phyloP scores from a whole-genome alignment of 92 coral and sea anemone species.

The Pocillopora grandis region DNA sequence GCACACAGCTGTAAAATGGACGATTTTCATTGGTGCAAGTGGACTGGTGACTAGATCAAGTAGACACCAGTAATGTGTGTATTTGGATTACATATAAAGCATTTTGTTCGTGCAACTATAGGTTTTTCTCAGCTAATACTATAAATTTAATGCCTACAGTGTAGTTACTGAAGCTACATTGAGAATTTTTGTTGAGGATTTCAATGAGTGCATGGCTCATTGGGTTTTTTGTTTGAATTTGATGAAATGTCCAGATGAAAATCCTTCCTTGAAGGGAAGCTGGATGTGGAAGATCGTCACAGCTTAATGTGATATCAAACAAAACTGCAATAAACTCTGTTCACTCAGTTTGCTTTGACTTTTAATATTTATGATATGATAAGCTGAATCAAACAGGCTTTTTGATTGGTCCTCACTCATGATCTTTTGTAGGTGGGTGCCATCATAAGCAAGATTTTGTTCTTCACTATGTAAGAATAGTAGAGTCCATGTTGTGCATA shows the following conservation, averaged over 20 bases:
- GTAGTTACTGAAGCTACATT: background rate
- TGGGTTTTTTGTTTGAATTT: slow-evolving; percentile 25
- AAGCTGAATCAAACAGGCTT: too few relatives aligned
- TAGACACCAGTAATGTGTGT: background rate
- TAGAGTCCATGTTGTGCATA: too few relatives aligned
- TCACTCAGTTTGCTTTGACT: background rate
- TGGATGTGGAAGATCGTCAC: slow-evolving; percentile 21
- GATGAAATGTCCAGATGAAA: slow-evolving; percentile 30
- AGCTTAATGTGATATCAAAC: slow-evolving; percentile 12
- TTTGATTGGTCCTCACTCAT: too few relatives aligned
- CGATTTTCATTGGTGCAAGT: too few relatives aligned
- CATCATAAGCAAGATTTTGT: too few relatives aligned
- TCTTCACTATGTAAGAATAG: too few relatives aligned
- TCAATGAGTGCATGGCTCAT: background rate
- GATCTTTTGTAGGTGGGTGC: too few relatives aligned
- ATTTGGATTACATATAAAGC: background rate
- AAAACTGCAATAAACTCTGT: slow-evolving; percentile 19
- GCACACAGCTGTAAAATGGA: too few relatives aligned
- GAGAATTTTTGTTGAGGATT: background rate
- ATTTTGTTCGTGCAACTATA: background rate
- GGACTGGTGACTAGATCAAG: too few relatives aligned
- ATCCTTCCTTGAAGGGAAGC: slow-evolving; percentile 2
- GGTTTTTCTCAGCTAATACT: background rate
- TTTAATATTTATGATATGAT: background rate
- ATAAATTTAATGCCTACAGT: background rate